Evolutionary conservation across 1,140 invertebrate genomes (phyloP), one percentile per base, ranked within the genome.

Genomic region (Drosophila azteca): DNA sequence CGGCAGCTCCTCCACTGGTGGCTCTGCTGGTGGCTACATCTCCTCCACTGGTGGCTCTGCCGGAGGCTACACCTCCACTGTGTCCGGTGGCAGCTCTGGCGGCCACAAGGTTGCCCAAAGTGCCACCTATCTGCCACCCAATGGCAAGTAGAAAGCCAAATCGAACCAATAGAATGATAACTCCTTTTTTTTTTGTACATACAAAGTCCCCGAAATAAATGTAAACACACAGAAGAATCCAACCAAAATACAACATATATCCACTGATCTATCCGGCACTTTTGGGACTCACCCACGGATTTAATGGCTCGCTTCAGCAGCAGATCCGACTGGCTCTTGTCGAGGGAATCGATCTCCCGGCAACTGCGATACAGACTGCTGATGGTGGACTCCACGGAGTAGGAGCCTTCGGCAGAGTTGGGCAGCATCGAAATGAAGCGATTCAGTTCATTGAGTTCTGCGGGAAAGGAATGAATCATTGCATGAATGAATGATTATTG

Each of bases 361-460:
- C 90, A 91, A 20, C 88, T 88, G n/a, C 78, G 73, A 69, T 91
- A 91, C 22, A 91, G 45, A 44, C 85, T 91, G 53, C 65, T 79
- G 6, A 91, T 84, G 45, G 82, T 89, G 9, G 90, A 85, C 71
- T 91, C 90, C 6, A 90, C 87, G 4, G 90, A 73, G n/a, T 77
- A 88, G 31, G 84, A 63, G 7, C 77, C 75, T 20, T 87, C 80
- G 2, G 77, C 81, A 17, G 75, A 66, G 51, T 76, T 87, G 3
- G 90, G 90, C 74, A 91, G 64, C 87, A 90, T 90, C 29, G 90
- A 90, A 44, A 91, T 91, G n/a, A 91, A 90, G 45, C 88, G 84
- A 67, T 91, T 91, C 60, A 91, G 76, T 77, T 91, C 90, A 53
- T 90, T 88, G 48, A 91, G 76, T 62, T 91, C 90, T 91, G 60